Evolutionary conservation across 2,888 invertebrate genomes (phyloP).

Genomic region (Tromatobia lineatoria): DNA sequence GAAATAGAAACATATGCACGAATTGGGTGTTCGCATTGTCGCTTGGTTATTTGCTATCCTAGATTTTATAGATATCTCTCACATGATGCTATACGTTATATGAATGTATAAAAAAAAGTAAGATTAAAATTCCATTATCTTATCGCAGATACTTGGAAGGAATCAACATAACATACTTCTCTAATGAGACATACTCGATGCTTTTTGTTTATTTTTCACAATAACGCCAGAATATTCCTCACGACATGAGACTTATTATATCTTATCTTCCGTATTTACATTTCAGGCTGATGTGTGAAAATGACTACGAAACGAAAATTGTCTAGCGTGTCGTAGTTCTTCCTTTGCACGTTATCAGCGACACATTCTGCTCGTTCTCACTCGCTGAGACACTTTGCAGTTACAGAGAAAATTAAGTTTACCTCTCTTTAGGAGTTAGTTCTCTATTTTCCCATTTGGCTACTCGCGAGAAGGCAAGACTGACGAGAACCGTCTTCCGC

Average conservation of each 20-base stretch:
- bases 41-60: background rate
- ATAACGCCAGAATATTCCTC: background rate
- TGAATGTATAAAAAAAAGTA: background rate
- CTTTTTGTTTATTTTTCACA: background rate
- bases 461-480: background rate
- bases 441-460: background rate
- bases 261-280: background rate
- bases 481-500: background rate
- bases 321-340: background rate
- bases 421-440: conserved; percentile 1
- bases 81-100: background rate
- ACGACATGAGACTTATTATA: background rate
- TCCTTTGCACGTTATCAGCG: background rate
- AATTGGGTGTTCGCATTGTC: background rate
- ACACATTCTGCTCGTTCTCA: background rate
- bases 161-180: background rate
- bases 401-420: conserved; percentile 4
- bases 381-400: background rate
- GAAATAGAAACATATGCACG: too few relatives aligned
- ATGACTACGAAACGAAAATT: background rate
- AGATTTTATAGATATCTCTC: background rate
- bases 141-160: conserved; percentile 3
- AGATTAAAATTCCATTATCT: background rate
- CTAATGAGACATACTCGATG: background rate
- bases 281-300: background rate